These are phyloP conservation scores for Leptoclinus maculatus DNA, from an alignment of 2,797 vertebrate species.

Conservation along the genomic window DNA sequence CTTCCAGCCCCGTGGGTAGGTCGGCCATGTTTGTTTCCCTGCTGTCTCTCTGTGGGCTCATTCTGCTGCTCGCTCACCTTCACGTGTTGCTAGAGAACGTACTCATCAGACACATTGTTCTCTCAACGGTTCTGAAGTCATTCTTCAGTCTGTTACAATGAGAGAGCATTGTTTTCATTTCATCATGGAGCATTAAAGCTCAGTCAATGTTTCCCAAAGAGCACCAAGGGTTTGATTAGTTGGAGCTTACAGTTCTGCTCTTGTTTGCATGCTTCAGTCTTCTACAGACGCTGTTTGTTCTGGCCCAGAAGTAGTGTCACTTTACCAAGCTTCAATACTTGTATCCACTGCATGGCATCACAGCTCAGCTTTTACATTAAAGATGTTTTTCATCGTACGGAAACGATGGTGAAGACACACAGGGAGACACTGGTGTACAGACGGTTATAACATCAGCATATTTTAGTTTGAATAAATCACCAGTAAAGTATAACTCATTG, in stretches of 20 bases:
- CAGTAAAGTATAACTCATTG: neutral
- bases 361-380: too few species aligned
- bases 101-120: neutral
- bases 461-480: neutral
- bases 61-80: conserved; percentile 4
- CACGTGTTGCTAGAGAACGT: neutral
- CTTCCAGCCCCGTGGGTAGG: conserved; percentile 51
- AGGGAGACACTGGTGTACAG: too few species aligned
- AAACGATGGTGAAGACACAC: neutral
- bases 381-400: neutral
- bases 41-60: too few species aligned
- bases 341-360: neutral
- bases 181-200: neutral
- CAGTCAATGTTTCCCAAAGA: neutral
- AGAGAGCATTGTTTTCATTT: neutral
- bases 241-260: neutral
- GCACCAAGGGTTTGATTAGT: neutral
- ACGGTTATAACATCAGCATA: too few species aligned
- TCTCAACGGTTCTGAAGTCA: neutral
- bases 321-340: neutral
- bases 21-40: conserved; percentile 50
- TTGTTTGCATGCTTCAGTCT: neutral
- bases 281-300: neutral
- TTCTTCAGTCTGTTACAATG: neutral
- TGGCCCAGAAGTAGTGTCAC: neutral